phyloP scores from a whole-genome alignment of 2,888 invertebrate genomes.

The Eupithecia insigniata region DNA sequence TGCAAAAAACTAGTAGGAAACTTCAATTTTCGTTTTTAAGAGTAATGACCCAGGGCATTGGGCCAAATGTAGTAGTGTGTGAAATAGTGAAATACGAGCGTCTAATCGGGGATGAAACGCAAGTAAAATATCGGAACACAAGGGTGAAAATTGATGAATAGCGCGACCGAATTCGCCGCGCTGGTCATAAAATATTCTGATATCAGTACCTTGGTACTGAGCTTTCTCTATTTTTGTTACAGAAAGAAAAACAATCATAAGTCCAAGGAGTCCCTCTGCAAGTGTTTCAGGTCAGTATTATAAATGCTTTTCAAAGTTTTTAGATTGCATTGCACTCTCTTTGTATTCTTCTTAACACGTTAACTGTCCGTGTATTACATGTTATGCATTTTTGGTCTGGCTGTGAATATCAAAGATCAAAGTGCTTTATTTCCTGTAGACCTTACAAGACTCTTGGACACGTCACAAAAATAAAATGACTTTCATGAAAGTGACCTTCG shows the following conservation, averaged over 20 bases:
- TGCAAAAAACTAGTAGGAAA: background rate
- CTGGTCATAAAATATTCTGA: background rate
- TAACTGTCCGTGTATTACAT: too few species aligned
- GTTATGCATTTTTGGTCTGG: too few species aligned
- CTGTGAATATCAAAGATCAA: too few species aligned
- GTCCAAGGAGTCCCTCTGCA: slow-evolving; percentile 78
- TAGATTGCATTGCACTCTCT: background rate
- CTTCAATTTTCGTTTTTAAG: background rate
- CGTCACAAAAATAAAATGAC: too few species aligned
- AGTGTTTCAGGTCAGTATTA: slow-evolving; percentile 75
- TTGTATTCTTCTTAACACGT: background rate
- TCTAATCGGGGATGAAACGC: background rate
- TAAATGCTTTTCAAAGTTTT: background rate
- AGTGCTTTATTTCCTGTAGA: too few species aligned
- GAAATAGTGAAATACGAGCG: background rate
- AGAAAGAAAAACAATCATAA: slow-evolving; percentile 75
- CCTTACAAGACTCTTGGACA: too few species aligned
- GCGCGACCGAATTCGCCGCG: background rate
- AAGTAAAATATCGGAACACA: background rate
- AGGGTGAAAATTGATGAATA: background rate
- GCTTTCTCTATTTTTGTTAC: slow-evolving; percentile 46
- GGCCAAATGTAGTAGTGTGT: background rate
- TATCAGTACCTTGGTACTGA: slow-evolving; percentile 7
- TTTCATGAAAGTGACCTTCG: too few species aligned
- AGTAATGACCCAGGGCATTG: too few species aligned